Evolutionary conservation across 1,140 invertebrate species (phyloP), one percentile per base, ranked within the genome.

Genomic region (Aphidius ervi): DNA sequence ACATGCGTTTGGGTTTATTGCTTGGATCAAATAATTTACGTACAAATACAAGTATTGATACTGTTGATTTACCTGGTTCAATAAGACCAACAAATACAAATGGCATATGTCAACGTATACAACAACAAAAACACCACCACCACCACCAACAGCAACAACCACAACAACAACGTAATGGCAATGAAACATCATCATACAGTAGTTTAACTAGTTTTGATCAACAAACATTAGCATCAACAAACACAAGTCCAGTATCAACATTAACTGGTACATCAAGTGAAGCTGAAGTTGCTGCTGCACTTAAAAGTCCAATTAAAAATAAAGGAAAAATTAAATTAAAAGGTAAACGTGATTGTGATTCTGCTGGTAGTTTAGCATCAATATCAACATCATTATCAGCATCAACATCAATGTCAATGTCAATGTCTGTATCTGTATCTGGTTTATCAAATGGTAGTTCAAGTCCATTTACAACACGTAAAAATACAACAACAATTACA

Each of bases 211-310:
- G 89, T 55, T 86, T 89, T 54, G 91, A 93, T 56, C 85, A 87
- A 3, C 86, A 88, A 68, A 82, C 73, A 8, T 71, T 79, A n/a
- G 85, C 86, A 5, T 91, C 91, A 1, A 88, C 87, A 49, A 93
- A 93, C 65, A 92, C 91, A 5, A 94, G 92, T 75, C 92, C 93
- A 20, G 87, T 92, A 61, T 94, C 93, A 6, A 95, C 93, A 0
- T 76, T 94, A 9, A 94, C 92, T 16, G 91, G 91, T 68, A 80
- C 79, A n/a, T 86, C 85, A 3, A 87, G 86, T 10, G 86, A 88
- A 65, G 83, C 84, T 6, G 86, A 88, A 64, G 72, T 81, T 23
- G 81, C 81, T 0, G 76, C 74, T 0, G 75, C 72, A 1, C 41
- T 77, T 6, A 73, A 85, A 74, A 82, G 63, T 80, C 84, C 63